Evolutionary conservation across 2,113 vertebrate genomes (phyloP).

Genomic region (Aspiorhynchus laticeps): DNA sequence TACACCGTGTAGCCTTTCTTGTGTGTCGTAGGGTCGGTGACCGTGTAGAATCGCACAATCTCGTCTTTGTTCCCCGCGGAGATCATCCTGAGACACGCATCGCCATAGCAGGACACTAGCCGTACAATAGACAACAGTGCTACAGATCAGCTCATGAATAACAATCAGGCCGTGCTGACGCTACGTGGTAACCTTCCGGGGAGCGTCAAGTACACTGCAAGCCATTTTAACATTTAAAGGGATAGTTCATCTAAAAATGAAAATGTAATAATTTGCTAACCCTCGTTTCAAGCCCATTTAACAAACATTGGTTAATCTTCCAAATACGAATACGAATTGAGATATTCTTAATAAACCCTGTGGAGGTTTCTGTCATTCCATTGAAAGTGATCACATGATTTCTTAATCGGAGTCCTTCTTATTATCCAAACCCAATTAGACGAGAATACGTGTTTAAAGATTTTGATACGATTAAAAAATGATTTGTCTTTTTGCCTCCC

Average conservation of each 20-base stretch:
- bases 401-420: no score
- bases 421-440: no score
- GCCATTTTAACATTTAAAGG: neutral
- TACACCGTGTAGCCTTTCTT: constrained; percentile 91
- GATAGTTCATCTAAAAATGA: neutral
- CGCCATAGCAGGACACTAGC: constrained; percentile 45
- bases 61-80: constrained; percentile 85
- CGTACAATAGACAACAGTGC: constrained; percentile 7
- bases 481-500: no score
- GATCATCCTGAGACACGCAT: constrained; percentile 85
- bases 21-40: constrained; percentile 92
- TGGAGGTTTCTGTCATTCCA: no score
- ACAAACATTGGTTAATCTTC: no score
- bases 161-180: neutral
- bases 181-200: neutral
- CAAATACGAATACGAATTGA: no score
- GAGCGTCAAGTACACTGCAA: neutral
- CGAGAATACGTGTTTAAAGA: no score
- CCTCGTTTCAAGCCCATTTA: neutral
- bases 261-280: neutral
- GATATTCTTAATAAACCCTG: no score
- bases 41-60: constrained; percentile 95
- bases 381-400: no score
- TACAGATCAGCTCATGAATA: constrained; percentile 20
- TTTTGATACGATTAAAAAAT: no score